Evolutionary conservation across 2,888 invertebrate species (phyloP).

Genomic region (Philonicus albiceps): DNA sequence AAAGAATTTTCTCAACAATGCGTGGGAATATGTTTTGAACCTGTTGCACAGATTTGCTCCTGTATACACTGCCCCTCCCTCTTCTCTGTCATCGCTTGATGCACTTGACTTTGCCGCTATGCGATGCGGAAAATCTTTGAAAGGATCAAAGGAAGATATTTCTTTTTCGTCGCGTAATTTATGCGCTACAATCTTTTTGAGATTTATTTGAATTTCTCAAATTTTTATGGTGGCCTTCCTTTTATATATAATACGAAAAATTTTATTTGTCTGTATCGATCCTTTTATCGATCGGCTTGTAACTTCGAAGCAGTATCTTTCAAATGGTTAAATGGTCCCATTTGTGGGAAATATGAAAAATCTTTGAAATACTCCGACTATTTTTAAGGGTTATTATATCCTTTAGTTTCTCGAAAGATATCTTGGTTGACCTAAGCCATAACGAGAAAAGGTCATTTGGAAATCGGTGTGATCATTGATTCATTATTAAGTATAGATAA

Average conservation of each 20-base stretch:
- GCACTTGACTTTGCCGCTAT: slow-evolving; percentile 44
- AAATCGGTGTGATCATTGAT: no score
- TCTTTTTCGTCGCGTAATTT: slow-evolving; percentile 3
- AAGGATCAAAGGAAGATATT: slow-evolving; percentile 28
- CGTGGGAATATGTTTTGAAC: slow-evolving; percentile 48
- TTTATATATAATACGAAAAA: background rate
- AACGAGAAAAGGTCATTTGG: background rate
- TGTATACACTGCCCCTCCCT: background rate
- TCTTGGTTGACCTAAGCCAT: background rate
- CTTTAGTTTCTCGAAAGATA: background rate
- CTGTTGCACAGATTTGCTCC: slow-evolving; percentile 43
- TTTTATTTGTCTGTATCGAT: background rate
- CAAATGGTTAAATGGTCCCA: background rate
- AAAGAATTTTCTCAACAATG: slow-evolving; percentile 47
- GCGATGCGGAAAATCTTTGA: slow-evolving; percentile 26
- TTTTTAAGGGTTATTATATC: background rate
- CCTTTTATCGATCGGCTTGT: background rate
- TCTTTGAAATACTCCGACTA: background rate
- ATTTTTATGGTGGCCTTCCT: background rate
- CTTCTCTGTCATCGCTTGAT: background rate
- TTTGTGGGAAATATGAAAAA: background rate
- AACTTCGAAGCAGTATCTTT: background rate
- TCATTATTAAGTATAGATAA: no score
- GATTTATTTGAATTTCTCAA: background rate
- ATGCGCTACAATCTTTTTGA: background rate